These are phyloP conservation scores for Carlito syrichta DNA, from an alignment of 2,113 vertebrate species.

Conservation along the genomic window DNA sequence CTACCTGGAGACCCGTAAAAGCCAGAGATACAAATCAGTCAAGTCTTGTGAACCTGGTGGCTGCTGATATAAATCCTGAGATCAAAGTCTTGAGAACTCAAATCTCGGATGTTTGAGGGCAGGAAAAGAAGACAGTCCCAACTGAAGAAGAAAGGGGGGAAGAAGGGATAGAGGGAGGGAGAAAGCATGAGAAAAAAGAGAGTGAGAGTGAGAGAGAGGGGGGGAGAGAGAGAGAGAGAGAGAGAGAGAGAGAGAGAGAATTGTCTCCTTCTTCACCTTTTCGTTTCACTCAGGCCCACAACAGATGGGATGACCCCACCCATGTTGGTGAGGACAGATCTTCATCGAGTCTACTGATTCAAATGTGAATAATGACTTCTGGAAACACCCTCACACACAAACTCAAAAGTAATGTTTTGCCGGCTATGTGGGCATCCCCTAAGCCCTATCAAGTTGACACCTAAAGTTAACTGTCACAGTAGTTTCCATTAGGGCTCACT, in stretches of 20 bases:
- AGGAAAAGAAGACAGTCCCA: background rate
- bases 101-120: background rate
- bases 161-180: too few species aligned
- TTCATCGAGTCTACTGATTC: background rate
- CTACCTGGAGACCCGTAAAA: background rate
- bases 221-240: too few species aligned
- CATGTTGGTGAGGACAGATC: background rate
- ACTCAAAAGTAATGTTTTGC: background rate
- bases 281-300: background rate
- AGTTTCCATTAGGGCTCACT: background rate
- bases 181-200: too few species aligned
- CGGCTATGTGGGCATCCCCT: background rate
- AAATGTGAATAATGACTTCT: background rate
- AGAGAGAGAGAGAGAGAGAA: background rate
- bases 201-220: too few species aligned
- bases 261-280: background rate
- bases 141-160: background rate
- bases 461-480: background rate
- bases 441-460: background rate
- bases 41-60: background rate
- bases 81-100: background rate
- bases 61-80: background rate
- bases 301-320: too few species aligned
- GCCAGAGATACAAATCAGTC: background rate
- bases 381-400: background rate